A percentile compares a stretch with the other conserved stretches of the same genome.
Conservation (phyloP, 2,113 vertebrate species). For the Nettapus auritus region DNA sequence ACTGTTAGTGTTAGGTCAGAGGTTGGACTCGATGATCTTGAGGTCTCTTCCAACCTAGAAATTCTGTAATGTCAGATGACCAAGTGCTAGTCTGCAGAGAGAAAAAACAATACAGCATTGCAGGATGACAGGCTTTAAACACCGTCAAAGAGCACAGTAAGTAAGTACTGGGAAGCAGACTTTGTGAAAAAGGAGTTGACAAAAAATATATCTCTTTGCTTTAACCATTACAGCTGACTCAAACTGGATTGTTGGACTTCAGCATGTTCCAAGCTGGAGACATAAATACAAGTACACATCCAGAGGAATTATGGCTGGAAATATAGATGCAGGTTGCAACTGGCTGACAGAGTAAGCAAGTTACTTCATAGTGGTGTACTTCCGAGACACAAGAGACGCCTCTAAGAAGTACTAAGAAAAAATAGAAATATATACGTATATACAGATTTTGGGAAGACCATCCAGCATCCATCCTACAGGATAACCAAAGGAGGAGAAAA, state of each 20-base stretch:
- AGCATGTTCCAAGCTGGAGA: background rate
- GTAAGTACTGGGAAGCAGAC: background rate
- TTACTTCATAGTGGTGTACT: background rate
- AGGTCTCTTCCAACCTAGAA: too few relatives aligned
- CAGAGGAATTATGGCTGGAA: background rate
- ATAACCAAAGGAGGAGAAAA: background rate
- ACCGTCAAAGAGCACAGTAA: background rate
- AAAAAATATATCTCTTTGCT: background rate
- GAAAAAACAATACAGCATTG: background rate
- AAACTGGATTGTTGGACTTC: background rate
- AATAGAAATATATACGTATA: background rate
- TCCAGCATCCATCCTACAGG: background rate
- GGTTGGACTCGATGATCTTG: too few relatives aligned
- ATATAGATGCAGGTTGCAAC: rapidly evolving
- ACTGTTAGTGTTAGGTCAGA: too few relatives aligned
- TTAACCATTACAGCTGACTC: background rate
- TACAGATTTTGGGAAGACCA: background rate
- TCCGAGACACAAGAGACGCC: background rate
- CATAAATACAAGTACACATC: background rate
- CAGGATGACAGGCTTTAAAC: background rate
- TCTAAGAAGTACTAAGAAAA: background rate
- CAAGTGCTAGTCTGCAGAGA: background rate
- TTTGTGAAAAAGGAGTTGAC: background rate
- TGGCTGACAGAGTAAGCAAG: background rate
- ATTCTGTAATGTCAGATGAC: background rate